Percentiles rank a stretch among this genome's conserved stretches.
phyloP scores from a whole-genome alignment of 2,888 invertebrate genomes.

The Lasioglossum oenotherae region DNA sequence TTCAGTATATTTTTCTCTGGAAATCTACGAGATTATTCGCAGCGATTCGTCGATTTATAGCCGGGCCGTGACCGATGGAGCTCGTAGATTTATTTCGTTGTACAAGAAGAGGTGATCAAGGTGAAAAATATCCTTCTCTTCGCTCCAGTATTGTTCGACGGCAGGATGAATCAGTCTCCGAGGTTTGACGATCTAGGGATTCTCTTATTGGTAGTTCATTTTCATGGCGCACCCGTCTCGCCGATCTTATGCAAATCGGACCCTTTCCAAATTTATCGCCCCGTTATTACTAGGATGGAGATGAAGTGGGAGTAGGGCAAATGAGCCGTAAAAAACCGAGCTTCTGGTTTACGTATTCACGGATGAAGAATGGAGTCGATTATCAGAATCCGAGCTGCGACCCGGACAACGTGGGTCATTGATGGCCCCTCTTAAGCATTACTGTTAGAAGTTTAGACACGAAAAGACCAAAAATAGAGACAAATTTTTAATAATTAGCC shows the following conservation, averaged over 20 bases:
- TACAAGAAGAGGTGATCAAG: too few species aligned
- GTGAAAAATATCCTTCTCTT: conserved; percentile 3
- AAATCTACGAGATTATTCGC: too few species aligned
- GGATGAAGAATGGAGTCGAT: neutral
- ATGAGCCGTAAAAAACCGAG: conserved; percentile 12
- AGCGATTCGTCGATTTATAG: too few species aligned
- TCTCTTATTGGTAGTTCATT: conserved; percentile 20
- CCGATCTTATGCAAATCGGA: conserved; percentile 21
- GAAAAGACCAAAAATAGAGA: neutral
- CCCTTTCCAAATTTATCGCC: neutral
- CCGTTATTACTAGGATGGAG: neutral
- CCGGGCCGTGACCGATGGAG: too few species aligned
- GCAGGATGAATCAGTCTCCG: neutral
- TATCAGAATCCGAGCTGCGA: neutral
- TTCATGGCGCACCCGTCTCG: neutral
- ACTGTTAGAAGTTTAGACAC: neutral
- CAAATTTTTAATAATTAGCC: neutral
- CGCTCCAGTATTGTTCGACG: neutral
- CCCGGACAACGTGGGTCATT: neutral
- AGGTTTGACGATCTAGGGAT: neutral
- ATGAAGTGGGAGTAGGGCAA: neutral
- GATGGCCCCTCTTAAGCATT: neutral
- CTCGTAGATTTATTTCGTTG: too few species aligned
- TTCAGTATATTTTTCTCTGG: too few species aligned
- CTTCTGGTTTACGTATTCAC: conserved; percentile 2